Evolutionary conservation across 2,797 vertebrate species (phyloP), one percentile per base, ranked within the genome.

Genomic region (Acanthurus tractus): DNA sequence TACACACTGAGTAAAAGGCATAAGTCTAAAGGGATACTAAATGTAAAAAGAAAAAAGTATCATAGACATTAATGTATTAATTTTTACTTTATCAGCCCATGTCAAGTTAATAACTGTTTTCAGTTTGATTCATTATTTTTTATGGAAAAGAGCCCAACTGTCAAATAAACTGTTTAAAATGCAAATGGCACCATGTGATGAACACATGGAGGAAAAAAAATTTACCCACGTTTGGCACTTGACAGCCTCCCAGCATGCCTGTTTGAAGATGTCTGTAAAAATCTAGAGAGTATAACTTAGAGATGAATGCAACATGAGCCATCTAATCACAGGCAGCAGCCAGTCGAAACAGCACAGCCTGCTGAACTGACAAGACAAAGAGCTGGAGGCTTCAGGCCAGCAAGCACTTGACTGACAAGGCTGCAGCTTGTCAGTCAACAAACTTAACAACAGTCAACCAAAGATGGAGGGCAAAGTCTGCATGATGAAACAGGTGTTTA

Each of bases 341-440:
- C 57, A 64, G 74, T 75, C 50, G 12, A 68, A 73, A 68, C 57
- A 82, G 76, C 70, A 9, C 70, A 63, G 67, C 62, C 56, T 50
- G 64, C 84, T 74, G 74, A 79, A 72, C 70, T 86, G 84, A 88
- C 76, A 75, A 66, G 77, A 79, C 8, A 53, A 56, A 49, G 58
- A 46, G 64, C 59, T 56, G 8, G 2, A 52, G 38, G 83, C 81
- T 88, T 81, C 87, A 76, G 79, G 81, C 84, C 82, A 79, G 65
- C 65, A 48, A 78, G 25, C 84, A 72, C 63, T 79, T 85, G 82
- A 57, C 70, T 67, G 85, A 88, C 85, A 79, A 65, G 57, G 76
- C 25, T 42, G 61, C 59, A 42, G 66, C 70, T 40, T 76, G 81
- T 82, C 88, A 88, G 66, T 84, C 83, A 86, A 54, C 54, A 59